Conservation (phyloP, 2,888 invertebrate species). For the Drosophila mimetica region DNA sequence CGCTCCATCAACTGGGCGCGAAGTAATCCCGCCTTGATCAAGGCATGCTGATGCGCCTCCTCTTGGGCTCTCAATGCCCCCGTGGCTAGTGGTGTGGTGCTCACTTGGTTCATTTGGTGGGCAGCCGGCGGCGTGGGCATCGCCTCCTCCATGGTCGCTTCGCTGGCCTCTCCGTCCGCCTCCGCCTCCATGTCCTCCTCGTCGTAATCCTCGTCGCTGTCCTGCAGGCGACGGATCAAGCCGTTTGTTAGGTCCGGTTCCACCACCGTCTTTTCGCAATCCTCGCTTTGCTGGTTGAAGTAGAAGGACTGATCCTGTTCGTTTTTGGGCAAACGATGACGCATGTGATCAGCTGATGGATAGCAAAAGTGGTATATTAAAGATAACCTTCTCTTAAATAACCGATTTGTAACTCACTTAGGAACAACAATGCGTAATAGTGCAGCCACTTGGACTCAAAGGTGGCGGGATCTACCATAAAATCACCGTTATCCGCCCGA, state of each 20-base stretch:
- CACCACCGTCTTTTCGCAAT: conserved; percentile 83
- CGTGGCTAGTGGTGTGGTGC: conserved; percentile 70
- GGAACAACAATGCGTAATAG: conserved; percentile 83
- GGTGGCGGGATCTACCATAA: conserved; percentile 82
- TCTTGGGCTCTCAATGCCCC: conserved; percentile 64
- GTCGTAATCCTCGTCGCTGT: conserved; percentile 83
- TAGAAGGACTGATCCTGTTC: conserved; percentile 82
- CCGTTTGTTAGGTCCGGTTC: conserved; percentile 84
- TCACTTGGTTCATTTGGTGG: conserved; percentile 65
- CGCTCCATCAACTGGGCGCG: conserved; percentile 68
- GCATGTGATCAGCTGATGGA: conserved; percentile 83
- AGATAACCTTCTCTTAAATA: background rate
- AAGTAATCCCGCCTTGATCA: conserved; percentile 62
- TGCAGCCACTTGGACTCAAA: conserved; percentile 84
- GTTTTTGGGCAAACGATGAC: conserved; percentile 82
- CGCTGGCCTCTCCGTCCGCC: conserved; percentile 55
- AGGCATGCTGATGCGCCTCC: conserved; percentile 66
- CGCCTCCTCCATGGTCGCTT: conserved; percentile 51
- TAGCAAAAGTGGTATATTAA: background rate
- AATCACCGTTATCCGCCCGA: conserved; percentile 82
- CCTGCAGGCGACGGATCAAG: conserved; percentile 82
- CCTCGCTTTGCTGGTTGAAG: conserved; percentile 79
- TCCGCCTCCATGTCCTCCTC: conserved; percentile 82
- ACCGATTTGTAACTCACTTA: conserved; percentile 72
- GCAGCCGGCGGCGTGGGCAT: conserved; percentile 70